Base-by-base conservation (phyloP, 1,140 invertebrate genomes). In the Drosophila kurseongensis region DNA sequence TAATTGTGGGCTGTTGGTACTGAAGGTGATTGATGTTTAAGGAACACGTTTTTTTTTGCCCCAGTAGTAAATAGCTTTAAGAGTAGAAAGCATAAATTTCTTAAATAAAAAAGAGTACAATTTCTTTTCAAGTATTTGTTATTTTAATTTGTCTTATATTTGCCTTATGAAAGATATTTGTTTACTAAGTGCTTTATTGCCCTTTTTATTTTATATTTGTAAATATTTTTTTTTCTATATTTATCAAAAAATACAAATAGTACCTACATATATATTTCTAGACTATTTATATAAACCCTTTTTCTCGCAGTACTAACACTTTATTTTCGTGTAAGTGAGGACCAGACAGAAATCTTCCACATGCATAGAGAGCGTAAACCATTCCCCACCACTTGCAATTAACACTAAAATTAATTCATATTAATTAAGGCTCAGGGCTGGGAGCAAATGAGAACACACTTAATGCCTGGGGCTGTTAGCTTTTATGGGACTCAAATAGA, bases 351-450 rank as follows among this genome's bases (percentile, higher is more conserved):
- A 65, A 48, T 67, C 38, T 50, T 66, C 23, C 12, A 29, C 76
- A 80, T 66, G 62, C 73, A 84, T 66, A 60, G 44, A 66, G 62
- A 73, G 57, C 68, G 67, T 69, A 76, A 78, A 65, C 50, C 72
- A 65, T 41, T 56, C 73, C 84, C 72, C 72, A 88, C 84, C 79
- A 88, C 83, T 88, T 83, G 76, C 83, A 88, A 88, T 88, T 88
- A 88, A 88, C 83, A 88, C 83, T 88, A 63, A 88, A 88, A 88
- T 88, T 89, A 88, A 88, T 88, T 88, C 84, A 88, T 88, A 88
- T 88, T 88, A 88, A 88, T 88, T 88, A 88, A 89, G 75, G 79
- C 79, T 63, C 75, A 66, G 65, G 51, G 69, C 41, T 50, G 42
- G 56, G 41, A 61, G 62, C 75, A 83, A 88, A 88, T 88, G 84